Conservation (phyloP, 2,113 vertebrate genomes). For the Cheilinus undulatus region DNA sequence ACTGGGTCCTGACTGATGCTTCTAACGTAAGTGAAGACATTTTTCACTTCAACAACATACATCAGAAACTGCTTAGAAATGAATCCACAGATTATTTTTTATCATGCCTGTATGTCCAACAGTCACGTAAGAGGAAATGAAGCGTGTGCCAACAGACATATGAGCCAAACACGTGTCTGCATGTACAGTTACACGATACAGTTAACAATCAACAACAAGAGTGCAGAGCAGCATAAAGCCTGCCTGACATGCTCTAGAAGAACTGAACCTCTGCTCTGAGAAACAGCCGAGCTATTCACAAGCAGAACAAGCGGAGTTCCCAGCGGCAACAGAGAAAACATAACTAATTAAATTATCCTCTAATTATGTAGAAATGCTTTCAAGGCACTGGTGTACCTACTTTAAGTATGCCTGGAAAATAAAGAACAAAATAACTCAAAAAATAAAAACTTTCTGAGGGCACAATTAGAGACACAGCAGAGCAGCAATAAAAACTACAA, state of each 20-base stretch:
- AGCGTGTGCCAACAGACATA: background rate
- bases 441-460: conserved; percentile 31
- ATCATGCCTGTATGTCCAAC: background rate
- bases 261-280: background rate
- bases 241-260: background rate
- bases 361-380: conserved; percentile 22
- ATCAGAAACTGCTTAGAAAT: too few relatives aligned
- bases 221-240: background rate
- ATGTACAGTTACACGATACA: background rate
- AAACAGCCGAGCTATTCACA: background rate
- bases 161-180: background rate
- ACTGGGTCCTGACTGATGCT: too few relatives aligned
- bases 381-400: background rate
- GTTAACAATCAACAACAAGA: background rate
- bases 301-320: background rate
- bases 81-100: background rate
- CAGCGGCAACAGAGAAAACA: conserved; percentile 2
- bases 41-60: too few relatives aligned
- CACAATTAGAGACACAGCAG: conserved; percentile 31
- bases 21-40: too few relatives aligned
- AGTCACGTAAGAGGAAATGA: conserved; percentile 5
- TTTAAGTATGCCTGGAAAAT: background rate
- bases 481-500: background rate
- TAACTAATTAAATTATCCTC: conserved; percentile 9
- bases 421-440: background rate